These are phyloP conservation scores for Cardiocondyla obscurior DNA, from an alignment of 1,140 invertebrate genomes.

Conservation along the genomic window DNA sequence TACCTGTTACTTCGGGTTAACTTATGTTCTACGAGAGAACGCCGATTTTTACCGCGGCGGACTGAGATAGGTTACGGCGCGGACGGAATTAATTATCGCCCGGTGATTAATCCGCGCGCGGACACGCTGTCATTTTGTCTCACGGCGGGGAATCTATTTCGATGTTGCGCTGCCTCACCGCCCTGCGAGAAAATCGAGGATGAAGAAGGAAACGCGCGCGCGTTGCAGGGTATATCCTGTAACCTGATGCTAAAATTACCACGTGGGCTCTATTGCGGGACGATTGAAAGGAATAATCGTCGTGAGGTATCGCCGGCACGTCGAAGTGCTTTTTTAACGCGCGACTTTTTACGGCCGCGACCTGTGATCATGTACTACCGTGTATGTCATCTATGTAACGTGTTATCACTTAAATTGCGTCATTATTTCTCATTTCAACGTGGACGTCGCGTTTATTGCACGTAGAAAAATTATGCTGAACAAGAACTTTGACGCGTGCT, in stretches of 20 bases:
- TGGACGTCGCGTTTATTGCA: background rate
- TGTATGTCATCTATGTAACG: background rate
- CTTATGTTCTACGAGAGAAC: conserved; percentile 13
- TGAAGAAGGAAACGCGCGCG: conserved; percentile 17
- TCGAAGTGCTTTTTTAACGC: conserved; percentile 31
- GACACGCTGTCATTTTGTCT: conserved; percentile 54
- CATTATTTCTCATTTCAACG: conserved; percentile 25
- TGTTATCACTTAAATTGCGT: conserved; percentile 11
- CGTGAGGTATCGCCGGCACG: background rate
- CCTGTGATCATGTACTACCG: background rate
- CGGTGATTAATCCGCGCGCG: conserved; percentile 63
- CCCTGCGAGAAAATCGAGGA: conserved; percentile 34
- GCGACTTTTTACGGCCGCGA: background rate
- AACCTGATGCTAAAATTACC: conserved; percentile 44
- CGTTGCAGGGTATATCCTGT: background rate
- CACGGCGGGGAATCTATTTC: conserved; percentile 58
- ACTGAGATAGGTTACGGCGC: background rate
- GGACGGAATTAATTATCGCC: conserved; percentile 66
- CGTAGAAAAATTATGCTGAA: background rate
- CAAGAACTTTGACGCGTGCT: background rate
- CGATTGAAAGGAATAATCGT: conserved; percentile 42
- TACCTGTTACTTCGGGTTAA: conserved; percentile 50
- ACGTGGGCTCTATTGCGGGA: background rate
- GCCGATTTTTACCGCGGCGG: conserved; percentile 5
- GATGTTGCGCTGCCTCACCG: conserved; percentile 5